Evolutionary conservation across 2,888 invertebrate genomes (phyloP).

Genomic region (Xanthia icteritia): DNA sequence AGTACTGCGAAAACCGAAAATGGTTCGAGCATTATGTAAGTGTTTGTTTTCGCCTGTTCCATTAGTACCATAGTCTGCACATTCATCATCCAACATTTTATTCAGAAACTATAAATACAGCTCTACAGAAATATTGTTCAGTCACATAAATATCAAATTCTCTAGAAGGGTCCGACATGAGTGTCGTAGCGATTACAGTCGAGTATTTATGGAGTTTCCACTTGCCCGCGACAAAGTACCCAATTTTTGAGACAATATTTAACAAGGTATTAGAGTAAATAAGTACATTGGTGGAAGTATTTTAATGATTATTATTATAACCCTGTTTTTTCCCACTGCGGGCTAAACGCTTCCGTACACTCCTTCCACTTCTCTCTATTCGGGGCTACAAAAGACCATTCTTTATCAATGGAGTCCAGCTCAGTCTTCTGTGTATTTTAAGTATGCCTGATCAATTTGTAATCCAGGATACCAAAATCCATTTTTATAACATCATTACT

Average conservation of each 20-base stretch:
- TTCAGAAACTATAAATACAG: not conserved
- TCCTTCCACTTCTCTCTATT: not conserved
- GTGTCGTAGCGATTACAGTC: slow-evolving; percentile 7
- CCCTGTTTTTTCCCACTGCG: not conserved
- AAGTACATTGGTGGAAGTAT: not conserved
- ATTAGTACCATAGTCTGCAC: slow-evolving; percentile 2
- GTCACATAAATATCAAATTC: not conserved
- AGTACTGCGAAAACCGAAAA: not conserved
- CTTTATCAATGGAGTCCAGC: not conserved
- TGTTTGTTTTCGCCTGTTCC: slow-evolving; percentile 6
- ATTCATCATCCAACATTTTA: not conserved
- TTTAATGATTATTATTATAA: not conserved
- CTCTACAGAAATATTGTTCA: slow-evolving; percentile 6
- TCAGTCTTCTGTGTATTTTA: not conserved
- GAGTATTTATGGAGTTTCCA: slow-evolving; percentile 3
- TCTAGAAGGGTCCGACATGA: not conserved
- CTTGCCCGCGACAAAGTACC: slow-evolving; percentile 1
- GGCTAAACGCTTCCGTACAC: too few relatives aligned
- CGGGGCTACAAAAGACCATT: not conserved
- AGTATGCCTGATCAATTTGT: not conserved
- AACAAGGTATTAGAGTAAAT: not conserved
- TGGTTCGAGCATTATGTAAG: not conserved
- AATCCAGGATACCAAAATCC: not conserved
- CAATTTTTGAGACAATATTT: slow-evolving; percentile 8
- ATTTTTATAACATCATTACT: slow-evolving; percentile 40